A percentile compares a stretch with the other conserved stretches of the same genome.
Conservation (phyloP, 2,888 invertebrate species). For the Nipponacmea schrenckii region DNA sequence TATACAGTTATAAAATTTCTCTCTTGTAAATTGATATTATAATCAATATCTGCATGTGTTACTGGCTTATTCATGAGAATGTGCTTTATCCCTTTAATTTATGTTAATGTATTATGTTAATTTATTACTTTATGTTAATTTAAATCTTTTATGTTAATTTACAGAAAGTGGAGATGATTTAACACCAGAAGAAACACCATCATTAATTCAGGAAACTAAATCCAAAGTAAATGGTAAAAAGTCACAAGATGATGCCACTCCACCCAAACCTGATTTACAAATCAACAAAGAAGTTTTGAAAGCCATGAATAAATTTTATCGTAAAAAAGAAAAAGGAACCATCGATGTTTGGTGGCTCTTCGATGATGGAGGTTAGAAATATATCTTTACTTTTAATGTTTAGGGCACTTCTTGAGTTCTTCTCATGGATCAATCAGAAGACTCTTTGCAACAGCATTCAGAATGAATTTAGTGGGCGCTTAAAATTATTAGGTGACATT, state of each 20-base stretch:
- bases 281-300: constrained; percentile 31
- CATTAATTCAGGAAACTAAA: neutral
- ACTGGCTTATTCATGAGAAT: too few relatives aligned
- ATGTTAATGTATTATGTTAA: too few relatives aligned
- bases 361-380: constrained; percentile 87
- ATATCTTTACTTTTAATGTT: neutral
- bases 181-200: constrained; percentile 22
- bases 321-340: constrained; percentile 77
- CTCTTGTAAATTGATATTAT: too few relatives aligned
- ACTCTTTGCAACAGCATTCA: too few relatives aligned
- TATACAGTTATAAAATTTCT: too few relatives aligned
- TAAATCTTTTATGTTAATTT: too few relatives aligned
- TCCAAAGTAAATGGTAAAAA: constrained; percentile 3
- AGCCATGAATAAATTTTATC: constrained; percentile 40
- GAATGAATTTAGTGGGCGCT: too few relatives aligned
- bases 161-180: constrained; percentile 33
- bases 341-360: constrained; percentile 99
- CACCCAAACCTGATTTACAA: neutral
- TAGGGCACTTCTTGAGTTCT: neutral
- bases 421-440: too few relatives aligned
- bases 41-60: too few relatives aligned
- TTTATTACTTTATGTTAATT: too few relatives aligned
- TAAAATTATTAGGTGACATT: too few relatives aligned
- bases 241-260: neutral
- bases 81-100: too few relatives aligned